Percentiles rank a stretch among this genome's conserved stretches.
phyloP scores from a whole-genome alignment of 1,140 invertebrate genomes.

The Heliothis subflexa region DNA sequence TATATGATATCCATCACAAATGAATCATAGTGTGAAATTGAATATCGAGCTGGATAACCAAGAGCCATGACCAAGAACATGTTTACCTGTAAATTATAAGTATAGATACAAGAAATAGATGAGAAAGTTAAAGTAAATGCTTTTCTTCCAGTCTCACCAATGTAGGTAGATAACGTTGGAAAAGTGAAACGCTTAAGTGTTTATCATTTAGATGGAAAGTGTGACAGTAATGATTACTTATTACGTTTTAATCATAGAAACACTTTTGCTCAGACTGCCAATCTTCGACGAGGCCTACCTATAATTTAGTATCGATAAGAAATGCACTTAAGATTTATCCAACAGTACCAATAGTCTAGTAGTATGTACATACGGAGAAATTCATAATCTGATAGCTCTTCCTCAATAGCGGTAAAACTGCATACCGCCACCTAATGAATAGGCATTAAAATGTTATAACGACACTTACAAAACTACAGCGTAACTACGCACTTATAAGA shows the following conservation, averaged over 20 bases:
- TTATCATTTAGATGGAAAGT: background rate
- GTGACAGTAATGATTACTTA: background rate
- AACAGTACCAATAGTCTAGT: too few relatives aligned
- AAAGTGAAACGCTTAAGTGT: constrained; percentile 14
- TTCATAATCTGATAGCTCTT: background rate
- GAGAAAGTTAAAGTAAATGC: constrained; percentile 22
- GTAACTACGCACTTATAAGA: background rate
- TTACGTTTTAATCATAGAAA: too few relatives aligned
- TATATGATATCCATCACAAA: constrained; percentile 22
- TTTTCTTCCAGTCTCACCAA: background rate
- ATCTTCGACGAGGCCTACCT: too few relatives aligned
- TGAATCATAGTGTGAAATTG: constrained; percentile 24
- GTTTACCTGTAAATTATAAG: constrained; percentile 16
- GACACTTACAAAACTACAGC: background rate
- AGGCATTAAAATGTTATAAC: constrained; percentile 14
- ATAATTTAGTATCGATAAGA: too few relatives aligned
- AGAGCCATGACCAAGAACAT: constrained; percentile 20
- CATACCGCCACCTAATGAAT: constrained; percentile 5
- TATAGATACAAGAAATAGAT: constrained; percentile 10
- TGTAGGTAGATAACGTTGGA: background rate
- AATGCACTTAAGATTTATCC: too few relatives aligned
- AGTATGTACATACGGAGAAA: too few relatives aligned
- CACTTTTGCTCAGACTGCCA: too few relatives aligned
- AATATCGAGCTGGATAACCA: constrained; percentile 22
- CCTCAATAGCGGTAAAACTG: background rate